Percentiles rank a stretch among this genome's conserved stretches.
These are phyloP conservation scores for Scotopteryx bipunctaria DNA, from an alignment of 2,888 invertebrate species.

Conservation along the genomic window DNA sequence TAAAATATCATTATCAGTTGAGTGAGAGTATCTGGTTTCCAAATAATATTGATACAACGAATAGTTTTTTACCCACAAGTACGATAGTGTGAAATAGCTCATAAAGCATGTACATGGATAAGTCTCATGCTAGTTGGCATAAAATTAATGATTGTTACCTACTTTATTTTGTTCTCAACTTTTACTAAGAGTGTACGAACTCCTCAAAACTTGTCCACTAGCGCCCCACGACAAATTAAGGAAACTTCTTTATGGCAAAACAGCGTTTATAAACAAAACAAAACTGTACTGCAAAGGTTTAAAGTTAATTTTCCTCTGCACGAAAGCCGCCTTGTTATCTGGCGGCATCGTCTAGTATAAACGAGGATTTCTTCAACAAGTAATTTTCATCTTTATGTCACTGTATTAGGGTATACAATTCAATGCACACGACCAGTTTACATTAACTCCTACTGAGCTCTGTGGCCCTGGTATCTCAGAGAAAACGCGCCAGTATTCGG, in stretches of 20 bases:
- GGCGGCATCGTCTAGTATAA: conserved; percentile 64
- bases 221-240: conserved; percentile 69
- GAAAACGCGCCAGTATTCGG: conserved; percentile 82
- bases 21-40: no score
- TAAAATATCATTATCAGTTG: no score
- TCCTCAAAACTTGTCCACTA: conserved; percentile 56
- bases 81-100: no score
- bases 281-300: conserved; percentile 24
- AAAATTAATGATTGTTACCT: no score
- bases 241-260: conserved; percentile 67
- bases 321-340: conserved; percentile 59
- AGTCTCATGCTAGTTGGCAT: no score
- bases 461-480: conserved; percentile 79
- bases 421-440: conserved; percentile 31
- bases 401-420: conserved; percentile 42
- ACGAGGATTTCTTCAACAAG: conserved; percentile 37
- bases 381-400: conserved; percentile 40
- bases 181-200: background rate
- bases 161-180: no score
- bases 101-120: no score
- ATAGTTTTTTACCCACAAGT: no score
- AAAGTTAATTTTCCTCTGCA: conserved; percentile 50
- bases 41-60: no score
- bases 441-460: conserved; percentile 75
- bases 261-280: conserved; percentile 15